Base-by-base conservation (phyloP, 2,888 invertebrate species). In the Norana najaformis region DNA sequence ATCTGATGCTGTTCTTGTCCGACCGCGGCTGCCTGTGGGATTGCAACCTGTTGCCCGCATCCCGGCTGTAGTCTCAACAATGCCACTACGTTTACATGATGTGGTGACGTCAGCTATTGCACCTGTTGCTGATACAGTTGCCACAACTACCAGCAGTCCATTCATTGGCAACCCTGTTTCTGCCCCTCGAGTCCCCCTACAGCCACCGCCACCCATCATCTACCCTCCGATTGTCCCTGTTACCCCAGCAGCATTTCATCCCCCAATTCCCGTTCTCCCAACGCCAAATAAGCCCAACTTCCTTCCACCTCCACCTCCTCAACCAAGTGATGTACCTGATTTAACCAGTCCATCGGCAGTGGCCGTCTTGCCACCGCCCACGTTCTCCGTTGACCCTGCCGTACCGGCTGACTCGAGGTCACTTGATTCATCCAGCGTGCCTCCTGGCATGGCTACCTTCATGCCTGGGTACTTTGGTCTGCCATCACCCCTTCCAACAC, bases 391-490 rank as follows among this genome's bases (percentile, higher is more conserved):
- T n/a, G 36, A 85, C 85, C 85, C 85, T 85, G 16, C 36, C 20
- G 85, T 16, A 35, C 37, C 37, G 23, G 85, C 11, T 18, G 85
- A 85, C 20, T 36, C 35, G 5, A 35, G 85, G 37, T 37, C 85
- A 23, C 36, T 18, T 85, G 85, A 85, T 85, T 36, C 36, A 5
- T 36, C 37, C 13, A 85, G 23, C 85, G 20, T 36, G 85, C 85
- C 85, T 35, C 35, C 36, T 36, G 85, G 36, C 36, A 3, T 85
- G 36, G 35, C 85, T 35, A 35, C 85, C 20, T 85, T 36, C 85
- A 85, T 85, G 85, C 85, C 85, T 35, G 85, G 85, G 23, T 85
- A 35, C 85, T 85, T 85, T 85, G 85, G 85, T 85, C 35, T 85
- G 35, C 85, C 34, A 35, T 85, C 85, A 20, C 85, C 36, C 37